Evolutionary conservation across 2,113 vertebrate species (phyloP), one percentile per base, ranked within the genome.

Genomic region (Dipodomys ordii): DNA sequence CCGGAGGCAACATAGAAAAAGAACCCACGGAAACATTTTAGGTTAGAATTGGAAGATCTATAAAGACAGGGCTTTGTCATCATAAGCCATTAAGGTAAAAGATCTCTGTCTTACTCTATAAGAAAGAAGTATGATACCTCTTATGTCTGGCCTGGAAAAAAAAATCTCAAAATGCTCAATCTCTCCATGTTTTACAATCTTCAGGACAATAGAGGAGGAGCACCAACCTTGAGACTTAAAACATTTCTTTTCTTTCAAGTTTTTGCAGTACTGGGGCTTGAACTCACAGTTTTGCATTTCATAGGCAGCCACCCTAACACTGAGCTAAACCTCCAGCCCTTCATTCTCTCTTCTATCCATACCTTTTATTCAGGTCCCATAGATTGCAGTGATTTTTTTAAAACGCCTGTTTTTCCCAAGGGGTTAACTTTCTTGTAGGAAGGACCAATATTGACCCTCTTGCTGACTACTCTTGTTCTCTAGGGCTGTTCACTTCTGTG

Each of bases 391-490:
- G n/a, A 35, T 73, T 77, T 27, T 57, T 49, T 57, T 57, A 4
- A 57, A 8, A 30, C 64, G n/a, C 39, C 39, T 64, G 44, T 57
- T 46, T 91, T 92, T 23, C 49, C 18, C 15, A 35, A 49, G 60
- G 49, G 91, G 30, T 81, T 93, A 81, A 69, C n/a, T 91, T 87
- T 89, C 39, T 88, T 20, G 46, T 67, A 83, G 44, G 49, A 83
- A 85, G 91, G 35, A 19, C n/a, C 46, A 85, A 39, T 77, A 93
- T 32, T 83, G 88, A 79, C 62, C 30, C 1, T 30, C 46, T 4
- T 69, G 73, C 53, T 80, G 87, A 90, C 25, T 35, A 72, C 49
- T 62, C 32, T 86, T 78, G 78, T 92, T 11, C 73, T 85, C 39
- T 46, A 83, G 71, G 86, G 13, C 19, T 60, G 46, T 19, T 85